A percentile compares a stretch with the other conserved stretches of the same genome.
These are phyloP conservation scores for Trematomus bernacchii DNA, from an alignment of 2,797 vertebrate genomes.

Conservation along the genomic window DNA sequence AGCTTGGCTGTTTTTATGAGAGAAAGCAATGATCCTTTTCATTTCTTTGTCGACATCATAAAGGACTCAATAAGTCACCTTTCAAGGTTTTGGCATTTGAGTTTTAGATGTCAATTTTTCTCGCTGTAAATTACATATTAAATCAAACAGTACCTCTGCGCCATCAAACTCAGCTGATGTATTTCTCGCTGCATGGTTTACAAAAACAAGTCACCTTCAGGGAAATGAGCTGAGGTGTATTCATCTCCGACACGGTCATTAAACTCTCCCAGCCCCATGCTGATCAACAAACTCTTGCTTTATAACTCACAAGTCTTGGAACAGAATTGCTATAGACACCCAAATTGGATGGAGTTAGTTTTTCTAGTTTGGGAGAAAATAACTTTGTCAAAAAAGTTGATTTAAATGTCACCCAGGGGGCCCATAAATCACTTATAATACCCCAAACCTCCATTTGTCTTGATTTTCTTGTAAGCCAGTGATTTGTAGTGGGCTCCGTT, in stretches of 20 bases:
- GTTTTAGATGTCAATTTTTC: constrained; percentile 29
- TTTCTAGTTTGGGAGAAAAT: constrained; percentile 38
- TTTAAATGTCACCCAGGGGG: constrained; percentile 51
- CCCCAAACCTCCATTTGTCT: constrained; percentile 36
- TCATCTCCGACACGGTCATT: constrained; percentile 36
- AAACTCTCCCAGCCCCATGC: constrained; percentile 32
- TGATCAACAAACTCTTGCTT: constrained; percentile 44
- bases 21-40: constrained; percentile 18
- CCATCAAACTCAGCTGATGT: neutral
- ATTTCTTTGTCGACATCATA: constrained; percentile 1
- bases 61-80: constrained; percentile 17
- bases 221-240: constrained; percentile 45
- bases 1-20: constrained; percentile 5
- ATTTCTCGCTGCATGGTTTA: constrained; percentile 33
- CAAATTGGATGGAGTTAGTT: constrained; percentile 35
- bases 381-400: constrained; percentile 52
- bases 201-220: constrained; percentile 37
- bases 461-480: constrained; percentile 42
- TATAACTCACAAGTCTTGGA: constrained; percentile 60
- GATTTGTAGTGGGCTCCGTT: constrained; percentile 53
- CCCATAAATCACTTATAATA: constrained; percentile 52
- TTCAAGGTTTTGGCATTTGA: constrained; percentile 40
- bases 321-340: constrained; percentile 56
- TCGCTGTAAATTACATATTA: constrained; percentile 26
- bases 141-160: constrained; percentile 17